Percentiles rank a stretch among this genome's conserved stretches.
phyloP scores from a whole-genome alignment of 2,888 invertebrate species.

The Chaetogeoica ovagalla region DNA sequence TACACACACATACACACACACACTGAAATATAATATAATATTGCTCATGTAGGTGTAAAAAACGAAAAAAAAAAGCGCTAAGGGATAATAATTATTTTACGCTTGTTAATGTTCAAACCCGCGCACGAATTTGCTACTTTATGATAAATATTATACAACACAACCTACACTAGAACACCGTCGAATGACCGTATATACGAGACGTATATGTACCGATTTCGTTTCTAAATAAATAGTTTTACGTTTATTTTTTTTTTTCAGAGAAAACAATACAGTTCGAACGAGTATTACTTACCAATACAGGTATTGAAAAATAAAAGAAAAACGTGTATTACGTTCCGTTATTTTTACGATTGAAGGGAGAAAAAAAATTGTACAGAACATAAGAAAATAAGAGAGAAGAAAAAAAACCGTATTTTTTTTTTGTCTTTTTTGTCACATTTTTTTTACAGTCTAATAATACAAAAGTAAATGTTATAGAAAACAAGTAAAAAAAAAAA shows the following conservation, averaged over 20 bases:
- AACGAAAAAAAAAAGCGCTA: neutral
- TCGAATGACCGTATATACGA: neutral
- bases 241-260: constrained; percentile 16
- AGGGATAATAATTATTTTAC: constrained; percentile 47
- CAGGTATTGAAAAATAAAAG: neutral
- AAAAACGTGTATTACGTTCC: neutral
- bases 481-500: neutral
- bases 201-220: constrained; percentile 10
- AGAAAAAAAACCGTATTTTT: neutral
- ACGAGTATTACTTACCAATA: too few relatives aligned
- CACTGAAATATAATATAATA: neutral
- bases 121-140: constrained; percentile 12
- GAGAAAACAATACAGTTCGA: constrained; percentile 9
- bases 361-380: neutral
- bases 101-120: constrained; percentile 44
- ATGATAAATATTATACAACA: neutral
- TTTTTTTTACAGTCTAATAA: constrained; percentile 14
- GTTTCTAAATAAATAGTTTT: constrained; percentile 21
- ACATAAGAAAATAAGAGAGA: neutral
- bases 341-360: neutral
- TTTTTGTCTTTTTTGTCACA: neutral
- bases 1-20: too few relatives aligned
- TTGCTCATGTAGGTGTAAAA: constrained; percentile 18
- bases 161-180: constrained; percentile 9
- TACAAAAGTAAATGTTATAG: neutral